A percentile compares a stretch with the other conserved stretches of the same genome.
These are phyloP conservation scores for Pseudomyrmex sp. DNA, from an alignment of 1,140 invertebrate genomes.

Conservation along the genomic window DNA sequence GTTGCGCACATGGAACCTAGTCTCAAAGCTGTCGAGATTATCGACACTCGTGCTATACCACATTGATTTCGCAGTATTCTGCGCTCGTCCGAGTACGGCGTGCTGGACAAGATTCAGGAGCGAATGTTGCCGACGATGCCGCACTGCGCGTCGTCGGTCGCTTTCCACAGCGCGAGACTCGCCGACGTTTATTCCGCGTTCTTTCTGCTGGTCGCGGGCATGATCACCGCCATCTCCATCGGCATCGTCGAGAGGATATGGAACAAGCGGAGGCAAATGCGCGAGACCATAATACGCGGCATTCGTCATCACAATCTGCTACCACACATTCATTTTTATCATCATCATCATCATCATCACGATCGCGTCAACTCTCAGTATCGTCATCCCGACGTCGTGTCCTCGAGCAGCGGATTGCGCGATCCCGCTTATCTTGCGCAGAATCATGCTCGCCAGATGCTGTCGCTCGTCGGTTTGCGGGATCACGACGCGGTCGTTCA, in stretches of 20 bases:
- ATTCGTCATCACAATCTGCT: conserved; percentile 61
- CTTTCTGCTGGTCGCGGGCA: conserved; percentile 78
- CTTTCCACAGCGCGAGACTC: conserved; percentile 81
- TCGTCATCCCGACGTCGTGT: neutral
- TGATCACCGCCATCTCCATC: conserved; percentile 72
- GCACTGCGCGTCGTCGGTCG: conserved; percentile 75
- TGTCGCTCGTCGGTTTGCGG: conserved; percentile 17
- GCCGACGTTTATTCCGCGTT: conserved; percentile 84
- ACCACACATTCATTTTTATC: conserved; percentile 44
- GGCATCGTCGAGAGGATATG: conserved; percentile 77
- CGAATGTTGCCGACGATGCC: conserved; percentile 82
- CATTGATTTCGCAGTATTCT: conserved; percentile 75
- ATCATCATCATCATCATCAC: conserved; percentile 32
- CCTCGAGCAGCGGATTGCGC: neutral
- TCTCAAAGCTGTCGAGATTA: neutral
- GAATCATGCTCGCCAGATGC: conserved; percentile 36
- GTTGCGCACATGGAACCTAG: neutral
- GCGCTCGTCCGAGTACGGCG: conserved; percentile 81
- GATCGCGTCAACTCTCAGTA: neutral
- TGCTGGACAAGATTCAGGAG: conserved; percentile 78
- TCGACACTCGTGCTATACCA: neutral
- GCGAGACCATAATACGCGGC: conserved; percentile 62
- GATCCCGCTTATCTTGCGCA: conserved; percentile 16
- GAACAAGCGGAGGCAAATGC: conserved; percentile 73
- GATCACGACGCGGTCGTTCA: neutral